Conservation (phyloP, 2,888 invertebrate genomes). For the Apomyelois bistriatella region DNA sequence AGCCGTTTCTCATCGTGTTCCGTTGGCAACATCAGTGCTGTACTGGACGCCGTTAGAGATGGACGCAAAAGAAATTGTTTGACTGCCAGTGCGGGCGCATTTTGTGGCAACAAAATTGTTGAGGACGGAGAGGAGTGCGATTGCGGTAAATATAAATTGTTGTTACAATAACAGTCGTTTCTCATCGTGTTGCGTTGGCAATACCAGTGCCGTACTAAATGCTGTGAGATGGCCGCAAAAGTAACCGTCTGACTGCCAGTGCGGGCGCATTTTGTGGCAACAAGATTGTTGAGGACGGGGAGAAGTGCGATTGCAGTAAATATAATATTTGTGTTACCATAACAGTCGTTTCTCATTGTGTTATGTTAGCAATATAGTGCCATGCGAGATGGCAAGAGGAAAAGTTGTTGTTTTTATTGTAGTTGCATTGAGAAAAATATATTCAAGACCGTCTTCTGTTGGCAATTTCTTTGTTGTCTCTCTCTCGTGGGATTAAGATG, state of each 20-base stretch:
- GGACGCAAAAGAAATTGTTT: constrained; percentile 97
- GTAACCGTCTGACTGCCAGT: constrained; percentile 94
- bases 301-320: constrained; percentile 97
- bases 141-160: constrained; percentile 79
- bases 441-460: background rate
- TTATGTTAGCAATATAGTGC: too few relatives aligned
- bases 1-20: constrained; percentile 98
- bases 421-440: too few relatives aligned
- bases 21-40: constrained; percentile 95
- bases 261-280: constrained; percentile 99
- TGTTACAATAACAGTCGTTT: constrained; percentile 81
- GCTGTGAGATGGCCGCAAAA: constrained; percentile 95
- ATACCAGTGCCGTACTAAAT: constrained; percentile 96
- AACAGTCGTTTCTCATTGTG: background rate
- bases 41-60: constrained; percentile 94
- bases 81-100: constrained; percentile 92
- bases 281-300: constrained; percentile 98
- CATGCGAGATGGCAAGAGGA: too few relatives aligned
- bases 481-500: too few relatives aligned
- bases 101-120: constrained; percentile 99
- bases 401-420: too few relatives aligned
- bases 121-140: constrained; percentile 99
- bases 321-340: background rate
- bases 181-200: constrained; percentile 95
- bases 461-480: background rate